Conservation (phyloP, 53 echinoderm and acorn worm species). For the Astropecten irregularis region DNA sequence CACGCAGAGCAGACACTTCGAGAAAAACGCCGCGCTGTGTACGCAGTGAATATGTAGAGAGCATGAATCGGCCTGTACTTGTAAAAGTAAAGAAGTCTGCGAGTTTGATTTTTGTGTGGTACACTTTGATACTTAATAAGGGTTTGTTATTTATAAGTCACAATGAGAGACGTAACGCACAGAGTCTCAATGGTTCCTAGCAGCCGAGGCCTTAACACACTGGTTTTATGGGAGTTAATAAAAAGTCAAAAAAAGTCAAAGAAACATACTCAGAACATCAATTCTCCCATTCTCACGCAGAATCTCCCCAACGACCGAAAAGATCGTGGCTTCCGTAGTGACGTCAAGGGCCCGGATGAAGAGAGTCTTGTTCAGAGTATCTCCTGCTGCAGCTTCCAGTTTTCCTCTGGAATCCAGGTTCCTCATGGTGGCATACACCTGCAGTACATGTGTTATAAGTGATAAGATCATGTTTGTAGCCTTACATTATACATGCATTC, state of each 20-base stretch:
- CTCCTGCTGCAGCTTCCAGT: constrained; percentile 25
- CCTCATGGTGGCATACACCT: constrained; percentile 56
- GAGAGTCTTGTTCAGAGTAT: constrained; percentile 38
- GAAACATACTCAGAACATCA: constrained; percentile 23
- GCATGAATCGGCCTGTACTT: too few species aligned
- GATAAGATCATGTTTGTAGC: too few species aligned
- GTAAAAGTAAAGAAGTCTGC: too few species aligned
- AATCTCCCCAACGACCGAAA: constrained; percentile 30
- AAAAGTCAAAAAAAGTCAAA: not conserved
- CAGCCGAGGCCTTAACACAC: not conserved
- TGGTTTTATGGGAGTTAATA: not conserved
- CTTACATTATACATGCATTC: too few species aligned
- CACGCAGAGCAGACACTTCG: too few species aligned
- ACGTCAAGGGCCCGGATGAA: constrained; percentile 57
- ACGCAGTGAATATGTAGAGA: too few species aligned
- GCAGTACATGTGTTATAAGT: too few species aligned
- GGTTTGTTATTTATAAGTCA: too few species aligned
- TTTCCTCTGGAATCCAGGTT: constrained; percentile 3
- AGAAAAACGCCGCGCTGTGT: too few species aligned
- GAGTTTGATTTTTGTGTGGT: too few species aligned
- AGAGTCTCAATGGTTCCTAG: not conserved
- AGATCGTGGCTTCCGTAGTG: constrained; percentile 27
- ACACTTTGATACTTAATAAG: too few species aligned
- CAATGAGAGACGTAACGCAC: too few species aligned
- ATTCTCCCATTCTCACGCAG: constrained; percentile 38